phyloP scores from a whole-genome alignment of 2,888 invertebrate species.

The Tricholauxania praeusta region DNA sequence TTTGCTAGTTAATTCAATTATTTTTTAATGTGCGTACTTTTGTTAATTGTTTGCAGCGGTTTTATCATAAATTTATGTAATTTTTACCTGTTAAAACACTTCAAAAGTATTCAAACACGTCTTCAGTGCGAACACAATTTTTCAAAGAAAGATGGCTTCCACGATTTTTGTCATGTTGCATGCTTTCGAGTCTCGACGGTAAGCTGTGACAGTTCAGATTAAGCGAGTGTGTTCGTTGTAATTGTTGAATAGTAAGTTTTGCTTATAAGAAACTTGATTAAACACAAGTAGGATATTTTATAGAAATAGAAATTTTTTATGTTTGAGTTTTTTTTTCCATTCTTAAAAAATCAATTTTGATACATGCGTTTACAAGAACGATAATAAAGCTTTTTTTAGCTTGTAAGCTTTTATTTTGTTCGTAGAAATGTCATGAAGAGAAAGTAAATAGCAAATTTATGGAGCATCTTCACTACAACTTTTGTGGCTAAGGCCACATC shows the following conservation, averaged over 20 bases:
- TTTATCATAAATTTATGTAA: conserved; percentile 39
- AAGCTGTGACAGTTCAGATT: conserved; percentile 28
- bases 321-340: no score
- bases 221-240: not conserved
- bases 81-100: conserved; percentile 67
- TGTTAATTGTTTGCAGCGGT: conserved; percentile 33
- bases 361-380: no score
- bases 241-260: not conserved
- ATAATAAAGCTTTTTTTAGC: no score
- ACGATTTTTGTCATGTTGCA: conserved; percentile 51
- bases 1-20: not conserved
- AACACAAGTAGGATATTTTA: no score
- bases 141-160: conserved; percentile 65
- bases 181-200: conserved; percentile 43
- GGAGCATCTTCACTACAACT: no score
- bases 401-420: no score
- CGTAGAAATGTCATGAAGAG: no score
- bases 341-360: no score
- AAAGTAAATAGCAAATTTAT: no score
- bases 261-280: no score
- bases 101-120: conserved; percentile 67
- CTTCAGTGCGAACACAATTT: conserved; percentile 63
- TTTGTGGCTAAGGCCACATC: no score
- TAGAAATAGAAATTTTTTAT: no score
- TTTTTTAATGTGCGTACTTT: conserved; percentile 24